These are phyloP conservation scores for Microctenopoma steveboyesi DNA, from an alignment of 2,797 vertebrate species.

Conservation along the genomic window DNA sequence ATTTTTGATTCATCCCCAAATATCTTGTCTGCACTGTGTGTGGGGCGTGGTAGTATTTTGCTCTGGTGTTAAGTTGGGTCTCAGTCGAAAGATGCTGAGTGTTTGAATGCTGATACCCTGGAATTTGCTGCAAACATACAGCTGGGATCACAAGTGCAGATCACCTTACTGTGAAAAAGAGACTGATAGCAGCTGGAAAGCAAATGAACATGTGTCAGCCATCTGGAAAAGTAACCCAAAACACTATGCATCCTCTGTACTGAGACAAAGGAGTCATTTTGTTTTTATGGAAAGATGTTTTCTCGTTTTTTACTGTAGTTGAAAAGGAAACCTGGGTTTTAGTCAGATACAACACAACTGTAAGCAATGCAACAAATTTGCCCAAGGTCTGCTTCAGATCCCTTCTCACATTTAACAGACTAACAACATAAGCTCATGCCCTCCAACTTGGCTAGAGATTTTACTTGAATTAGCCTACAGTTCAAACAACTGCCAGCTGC, in stretches of 20 bases:
- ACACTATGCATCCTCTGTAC: conserved; percentile 63
- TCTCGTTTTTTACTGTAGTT: conserved; percentile 28
- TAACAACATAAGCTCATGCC: not conserved
- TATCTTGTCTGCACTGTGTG: conserved; percentile 17
- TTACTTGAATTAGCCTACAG: not conserved
- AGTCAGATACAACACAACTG: conserved; percentile 15
- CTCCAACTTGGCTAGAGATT: not conserved
- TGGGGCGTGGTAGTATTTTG: conserved; percentile 45
- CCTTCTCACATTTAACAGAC: not conserved
- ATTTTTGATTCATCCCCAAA: conserved; percentile 9
- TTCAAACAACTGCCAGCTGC: not conserved
- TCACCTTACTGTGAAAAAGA: conserved; percentile 79
- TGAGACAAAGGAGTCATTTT: conserved; percentile 77
- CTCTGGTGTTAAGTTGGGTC: conserved; percentile 67
- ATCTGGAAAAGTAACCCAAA: conserved; percentile 79
- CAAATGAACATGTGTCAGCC: conserved; percentile 80
- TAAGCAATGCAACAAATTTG: conserved; percentile 25
- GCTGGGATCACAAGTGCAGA: conserved; percentile 72
- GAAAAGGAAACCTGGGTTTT: conserved; percentile 37
- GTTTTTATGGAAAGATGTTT: conserved; percentile 46
- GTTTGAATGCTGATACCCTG: conserved; percentile 67
- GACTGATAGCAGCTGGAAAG: conserved; percentile 77
- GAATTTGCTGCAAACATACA: conserved; percentile 74
- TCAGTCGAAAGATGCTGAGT: conserved; percentile 46
- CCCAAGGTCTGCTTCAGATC: conserved; percentile 11